Percentiles rank a stretch among this genome's conserved stretches.
These are phyloP conservation scores for Henricia sp. DNA, from an alignment of 53 echinoderm and acorn worm genomes.

Conservation along the genomic window DNA sequence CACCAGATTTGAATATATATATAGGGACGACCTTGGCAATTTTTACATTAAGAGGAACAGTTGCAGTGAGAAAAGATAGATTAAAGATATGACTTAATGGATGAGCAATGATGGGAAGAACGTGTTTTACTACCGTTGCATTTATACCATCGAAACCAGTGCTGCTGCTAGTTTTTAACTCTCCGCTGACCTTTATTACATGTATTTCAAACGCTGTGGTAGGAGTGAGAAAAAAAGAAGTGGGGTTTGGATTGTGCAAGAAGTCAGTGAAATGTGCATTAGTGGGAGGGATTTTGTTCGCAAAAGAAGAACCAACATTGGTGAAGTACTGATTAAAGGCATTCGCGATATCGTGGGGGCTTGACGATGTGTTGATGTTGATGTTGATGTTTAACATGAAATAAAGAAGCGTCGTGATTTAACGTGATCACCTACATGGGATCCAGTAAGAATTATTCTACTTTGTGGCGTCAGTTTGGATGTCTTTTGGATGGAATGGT, in stretches of 20 bases:
- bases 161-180: conserved; percentile 18
- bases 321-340: conserved; percentile 1
- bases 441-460: too few relatives aligned
- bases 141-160: background rate
- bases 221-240: background rate
- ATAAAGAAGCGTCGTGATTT: too few relatives aligned
- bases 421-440: too few relatives aligned
- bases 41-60: conserved; percentile 25
- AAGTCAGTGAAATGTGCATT: background rate
- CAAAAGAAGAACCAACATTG: conserved; percentile 13
- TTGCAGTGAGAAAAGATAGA: conserved; percentile 15
- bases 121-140: conserved; percentile 20
- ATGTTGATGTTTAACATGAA: too few relatives aligned
- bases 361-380: too few relatives aligned
- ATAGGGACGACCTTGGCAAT: conserved; percentile 26
- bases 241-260: background rate
- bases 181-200: background rate
- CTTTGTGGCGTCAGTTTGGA: too few relatives aligned
- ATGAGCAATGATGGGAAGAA: conserved; percentile 19
- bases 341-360: background rate
- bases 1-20: conserved; percentile 31
- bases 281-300: conserved; percentile 16
- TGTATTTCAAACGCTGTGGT: too few relatives aligned
- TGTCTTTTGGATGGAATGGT: too few relatives aligned
- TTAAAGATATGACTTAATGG: conserved; percentile 30